Evolutionary conservation across 2,113 vertebrate species (phyloP).

Genomic region (Gadus macrocephalus): DNA sequence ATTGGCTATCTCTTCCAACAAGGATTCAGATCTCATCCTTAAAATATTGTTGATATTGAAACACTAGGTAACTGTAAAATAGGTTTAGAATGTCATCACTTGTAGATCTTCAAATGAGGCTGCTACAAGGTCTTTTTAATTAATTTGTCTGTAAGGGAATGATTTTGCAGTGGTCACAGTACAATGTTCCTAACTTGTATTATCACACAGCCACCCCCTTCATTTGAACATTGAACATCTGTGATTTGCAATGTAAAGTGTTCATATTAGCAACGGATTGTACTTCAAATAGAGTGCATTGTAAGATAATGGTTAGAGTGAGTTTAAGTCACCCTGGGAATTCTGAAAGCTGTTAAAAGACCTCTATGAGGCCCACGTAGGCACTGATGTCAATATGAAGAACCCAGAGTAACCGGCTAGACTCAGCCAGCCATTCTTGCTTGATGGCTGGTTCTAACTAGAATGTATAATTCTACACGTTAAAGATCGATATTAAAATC

Average conservation of each 20-base stretch:
- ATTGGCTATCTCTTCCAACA: not conserved
- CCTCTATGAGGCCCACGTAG: constrained; percentile 71
- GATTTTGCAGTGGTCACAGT: not conserved
- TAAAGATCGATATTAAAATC: constrained; percentile 62
- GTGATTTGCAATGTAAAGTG: constrained; percentile 26
- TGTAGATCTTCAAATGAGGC: no score
- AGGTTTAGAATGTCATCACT: no score
- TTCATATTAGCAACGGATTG: constrained; percentile 42
- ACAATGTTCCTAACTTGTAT: constrained; percentile 2
- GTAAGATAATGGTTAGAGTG: constrained; percentile 3
- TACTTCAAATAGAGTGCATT: constrained; percentile 7
- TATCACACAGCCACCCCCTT: constrained; percentile 3
- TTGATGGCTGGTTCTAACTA: constrained; percentile 37
- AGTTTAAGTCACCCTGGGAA: constrained; percentile 42
- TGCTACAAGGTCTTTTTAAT: not conserved
- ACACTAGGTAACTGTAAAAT: no score
- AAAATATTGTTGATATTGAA: no score
- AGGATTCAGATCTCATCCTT: no score
- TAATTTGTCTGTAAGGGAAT: not conserved
- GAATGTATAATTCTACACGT: constrained; percentile 67
- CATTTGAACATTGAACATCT: constrained; percentile 35
- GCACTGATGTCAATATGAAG: constrained; percentile 59
- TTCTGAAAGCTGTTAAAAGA: constrained; percentile 41
- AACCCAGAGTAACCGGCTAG: constrained; percentile 58
- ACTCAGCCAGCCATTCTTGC: constrained; percentile 68